A percentile compares a stretch with the other conserved stretches of the same genome.
Conservation (phyloP, 2,113 vertebrate genomes). For the Turnix velox region DNA sequence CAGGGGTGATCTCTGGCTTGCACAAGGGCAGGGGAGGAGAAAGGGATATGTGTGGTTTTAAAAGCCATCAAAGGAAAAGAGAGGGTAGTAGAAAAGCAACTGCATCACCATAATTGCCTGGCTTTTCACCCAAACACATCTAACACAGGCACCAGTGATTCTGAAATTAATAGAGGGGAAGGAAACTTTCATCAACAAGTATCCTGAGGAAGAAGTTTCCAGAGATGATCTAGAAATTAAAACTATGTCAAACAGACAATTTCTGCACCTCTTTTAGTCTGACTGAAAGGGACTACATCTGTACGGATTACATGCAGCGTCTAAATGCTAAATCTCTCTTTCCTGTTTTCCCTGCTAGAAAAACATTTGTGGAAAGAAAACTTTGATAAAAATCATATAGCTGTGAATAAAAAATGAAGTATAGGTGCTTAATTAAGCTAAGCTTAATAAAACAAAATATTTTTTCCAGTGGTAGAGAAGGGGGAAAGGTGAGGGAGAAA, state of each 20-base stretch:
- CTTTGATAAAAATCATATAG: not conserved
- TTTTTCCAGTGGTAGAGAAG: not conserved
- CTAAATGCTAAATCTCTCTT: not conserved
- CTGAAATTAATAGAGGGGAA: not conserved
- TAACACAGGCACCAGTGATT: not conserved
- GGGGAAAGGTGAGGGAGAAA: not conserved
- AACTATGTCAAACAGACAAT: accelerated
- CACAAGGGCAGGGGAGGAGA: not conserved
- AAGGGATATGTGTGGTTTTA: not conserved
- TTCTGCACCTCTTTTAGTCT: not conserved
- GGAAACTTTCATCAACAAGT: not conserved
- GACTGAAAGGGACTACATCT: not conserved
- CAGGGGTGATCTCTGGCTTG: not conserved
- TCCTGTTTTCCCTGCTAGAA: not conserved
- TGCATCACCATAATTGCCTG: not conserved
- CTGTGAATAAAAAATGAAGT: not conserved
- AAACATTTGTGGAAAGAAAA: not conserved
- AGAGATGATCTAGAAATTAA: not conserved
- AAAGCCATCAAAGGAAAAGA: not conserved
- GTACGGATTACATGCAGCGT: too few relatives aligned
- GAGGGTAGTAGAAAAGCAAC: not conserved
- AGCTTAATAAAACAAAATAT: not conserved
- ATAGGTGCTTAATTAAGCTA: not conserved
- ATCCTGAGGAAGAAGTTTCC: not conserved
- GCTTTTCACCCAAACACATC: not conserved